Conservation (phyloP, 1,140 invertebrate species). For the Agrilus planipennis region DNA sequence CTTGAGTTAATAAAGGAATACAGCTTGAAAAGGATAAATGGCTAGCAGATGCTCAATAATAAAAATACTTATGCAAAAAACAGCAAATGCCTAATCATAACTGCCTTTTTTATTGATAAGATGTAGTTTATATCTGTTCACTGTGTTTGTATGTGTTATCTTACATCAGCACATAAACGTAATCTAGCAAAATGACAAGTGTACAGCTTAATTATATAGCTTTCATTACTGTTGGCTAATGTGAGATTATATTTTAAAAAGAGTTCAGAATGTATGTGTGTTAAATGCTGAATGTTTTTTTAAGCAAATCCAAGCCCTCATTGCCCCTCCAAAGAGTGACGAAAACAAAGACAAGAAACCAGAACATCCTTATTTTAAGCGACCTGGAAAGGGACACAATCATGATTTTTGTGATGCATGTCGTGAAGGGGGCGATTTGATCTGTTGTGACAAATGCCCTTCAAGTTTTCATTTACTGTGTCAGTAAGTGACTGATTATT, state of each 20-base stretch:
- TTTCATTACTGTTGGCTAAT: too few relatives aligned
- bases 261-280: too few relatives aligned
- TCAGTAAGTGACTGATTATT: conserved; percentile 72
- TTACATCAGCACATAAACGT: neutral
- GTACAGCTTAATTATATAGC: conserved; percentile 6
- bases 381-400: conserved; percentile 82
- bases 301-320: conserved; percentile 78
- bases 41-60: too few relatives aligned
- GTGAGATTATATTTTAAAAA: too few relatives aligned
- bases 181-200: neutral
- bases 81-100: too few relatives aligned
- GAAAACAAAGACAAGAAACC: conserved; percentile 49
- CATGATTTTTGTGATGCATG: conserved; percentile 87
- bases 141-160: neutral
- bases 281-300: conserved; percentile 16
- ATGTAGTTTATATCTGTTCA: neutral
- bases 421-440: conserved; percentile 85
- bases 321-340: conserved; percentile 73
- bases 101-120: too few relatives aligned
- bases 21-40: too few relatives aligned
- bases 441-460: conserved; percentile 91
- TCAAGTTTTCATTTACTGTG: conserved; percentile 89
- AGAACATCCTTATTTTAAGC: conserved; percentile 71
- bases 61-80: too few relatives aligned
- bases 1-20: too few relatives aligned